Evolutionary conservation across 2,113 vertebrate species (phyloP), one percentile per base, ranked within the genome.

Genomic region (Sinocyclocheilus maitianheensis): DNA sequence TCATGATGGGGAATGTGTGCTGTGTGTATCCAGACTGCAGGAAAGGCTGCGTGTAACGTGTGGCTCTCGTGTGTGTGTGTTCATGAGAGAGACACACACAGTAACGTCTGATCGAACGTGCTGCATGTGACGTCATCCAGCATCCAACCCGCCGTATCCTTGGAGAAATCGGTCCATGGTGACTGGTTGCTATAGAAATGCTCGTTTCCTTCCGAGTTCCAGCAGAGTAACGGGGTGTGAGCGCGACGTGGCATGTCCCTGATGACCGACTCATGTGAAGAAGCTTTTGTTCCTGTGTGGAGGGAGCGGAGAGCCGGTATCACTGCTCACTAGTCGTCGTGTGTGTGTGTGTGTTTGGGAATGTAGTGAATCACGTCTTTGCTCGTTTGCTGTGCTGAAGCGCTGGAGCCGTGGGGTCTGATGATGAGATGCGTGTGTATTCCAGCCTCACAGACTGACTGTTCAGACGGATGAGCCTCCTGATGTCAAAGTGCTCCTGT

Each of bases 151-250:
- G 0, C 94, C 91, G 94, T 95, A 94, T 92, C 94, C 94, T 89
- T 77, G 93, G 94, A 96, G 96, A 95, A 95, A 95, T 95, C 92
- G 94, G 94, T 96, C 95, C 96, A 94, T 93, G 92, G 96, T 93
- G 96, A 97, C 96, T 92, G 89, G 97, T 98, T 99, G 94, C 96
- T 95, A 97, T 96, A 96, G 97, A 95, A 95, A 97, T 96, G 92
- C 95, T 95, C 92, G 93, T 94, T 90, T 95, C 94, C 95, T 93
- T 91, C 89, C 81, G 88, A 92, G 83, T 89, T 89, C 86, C 26
- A 69, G 74, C 43, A 77, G 67, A 86, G 10, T 53, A 46, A 14
- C 11, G 78, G 22, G 80, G 82, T 22, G 86, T 78, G 86, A 20
- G 67, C 63, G 80, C 22, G 16, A 88, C 30, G 88, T 87, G 90